phyloP scores from a whole-genome alignment of 2,113 vertebrate species.

The Camarhynchus parvulus region DNA sequence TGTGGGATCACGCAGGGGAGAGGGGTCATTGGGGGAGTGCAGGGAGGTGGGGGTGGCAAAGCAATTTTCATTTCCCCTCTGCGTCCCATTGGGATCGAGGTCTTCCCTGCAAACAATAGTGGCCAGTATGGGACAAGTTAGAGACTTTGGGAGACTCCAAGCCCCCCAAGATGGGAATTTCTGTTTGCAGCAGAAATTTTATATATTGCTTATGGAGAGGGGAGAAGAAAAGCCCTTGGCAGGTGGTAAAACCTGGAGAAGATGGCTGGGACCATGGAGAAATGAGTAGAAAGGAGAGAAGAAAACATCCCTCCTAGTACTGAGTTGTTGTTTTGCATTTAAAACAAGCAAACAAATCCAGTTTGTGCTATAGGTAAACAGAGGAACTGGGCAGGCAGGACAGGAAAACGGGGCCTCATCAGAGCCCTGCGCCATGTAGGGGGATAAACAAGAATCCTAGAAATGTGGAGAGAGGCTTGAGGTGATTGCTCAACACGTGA shows the following conservation, averaged over 20 bases:
- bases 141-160: background rate
- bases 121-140: background rate
- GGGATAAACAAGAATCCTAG: conserved; percentile 54
- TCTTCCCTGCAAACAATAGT: conserved; percentile 44
- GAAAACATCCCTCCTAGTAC: background rate
- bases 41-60: conserved; percentile 13
- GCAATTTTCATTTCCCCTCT: conserved; percentile 51
- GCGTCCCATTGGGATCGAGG: background rate
- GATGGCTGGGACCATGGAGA: background rate
- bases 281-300: background rate
- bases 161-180: background rate
- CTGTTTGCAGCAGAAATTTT: background rate
- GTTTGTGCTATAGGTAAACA: conserved; percentile 34
- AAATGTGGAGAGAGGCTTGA: conserved; percentile 43
- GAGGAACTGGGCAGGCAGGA: conserved; percentile 29
- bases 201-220: background rate
- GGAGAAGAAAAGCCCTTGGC: background rate
- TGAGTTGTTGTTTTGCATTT: background rate
- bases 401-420: conserved; percentile 16
- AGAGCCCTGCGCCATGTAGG: rapidly evolving
- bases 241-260: background rate
- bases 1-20: conserved; percentile 9
- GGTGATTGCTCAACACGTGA: conserved; percentile 16
- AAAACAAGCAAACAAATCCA: background rate
- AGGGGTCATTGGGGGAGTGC: background rate